Evolutionary conservation across 2,797 vertebrate species (phyloP).

Genomic region (Phataginus tetradactyla): DNA sequence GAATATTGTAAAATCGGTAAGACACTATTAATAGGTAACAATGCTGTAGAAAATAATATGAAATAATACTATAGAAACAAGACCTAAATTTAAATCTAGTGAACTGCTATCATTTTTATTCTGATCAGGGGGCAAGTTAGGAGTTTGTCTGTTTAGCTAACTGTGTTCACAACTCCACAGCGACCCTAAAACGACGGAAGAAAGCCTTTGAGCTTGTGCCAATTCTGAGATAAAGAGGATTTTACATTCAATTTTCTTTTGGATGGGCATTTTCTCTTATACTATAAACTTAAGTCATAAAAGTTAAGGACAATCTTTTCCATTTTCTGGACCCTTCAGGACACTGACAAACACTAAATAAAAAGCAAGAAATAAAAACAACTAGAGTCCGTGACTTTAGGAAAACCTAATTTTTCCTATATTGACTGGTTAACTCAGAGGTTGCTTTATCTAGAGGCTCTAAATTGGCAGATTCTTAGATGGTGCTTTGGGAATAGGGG

Average conservation of each 20-base stretch:
- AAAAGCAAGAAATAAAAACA: background rate
- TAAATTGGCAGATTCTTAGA: background rate
- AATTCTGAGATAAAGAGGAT: background rate
- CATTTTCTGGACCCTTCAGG: background rate
- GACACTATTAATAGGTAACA: background rate
- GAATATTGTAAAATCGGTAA: background rate
- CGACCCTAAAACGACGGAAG: background rate
- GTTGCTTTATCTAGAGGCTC: background rate
- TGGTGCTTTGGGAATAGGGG: background rate
- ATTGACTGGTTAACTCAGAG: background rate
- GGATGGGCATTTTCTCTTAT: background rate
- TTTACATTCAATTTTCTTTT: background rate
- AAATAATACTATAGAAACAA: background rate
- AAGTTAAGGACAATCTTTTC: background rate
- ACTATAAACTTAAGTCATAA: background rate
- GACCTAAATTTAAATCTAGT: background rate
- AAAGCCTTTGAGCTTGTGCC: background rate
- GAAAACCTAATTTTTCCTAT: background rate
- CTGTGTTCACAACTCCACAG: background rate
- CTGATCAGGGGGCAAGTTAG: background rate
- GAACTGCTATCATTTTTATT: background rate
- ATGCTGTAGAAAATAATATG: background rate
- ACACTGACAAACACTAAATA: conserved; percentile 17
- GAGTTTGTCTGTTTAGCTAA: background rate
- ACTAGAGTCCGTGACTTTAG: background rate